Evolutionary conservation across 2,113 vertebrate species (phyloP).

Genomic region (Pandion haliaetus): DNA sequence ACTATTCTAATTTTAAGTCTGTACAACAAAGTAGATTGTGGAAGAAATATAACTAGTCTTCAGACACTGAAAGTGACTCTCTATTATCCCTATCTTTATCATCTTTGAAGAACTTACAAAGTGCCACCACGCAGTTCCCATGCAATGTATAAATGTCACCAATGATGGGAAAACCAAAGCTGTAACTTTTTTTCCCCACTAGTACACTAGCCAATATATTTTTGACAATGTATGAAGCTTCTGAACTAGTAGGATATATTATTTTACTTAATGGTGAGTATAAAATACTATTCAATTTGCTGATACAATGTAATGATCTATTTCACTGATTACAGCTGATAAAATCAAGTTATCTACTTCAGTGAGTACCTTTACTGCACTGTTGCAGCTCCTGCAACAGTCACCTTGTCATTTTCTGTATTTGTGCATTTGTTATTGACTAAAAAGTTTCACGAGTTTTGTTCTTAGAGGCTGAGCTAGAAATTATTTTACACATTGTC

Average conservation of each 20-base stretch:
- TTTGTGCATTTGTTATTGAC: not conserved
- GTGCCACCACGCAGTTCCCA: not conserved
- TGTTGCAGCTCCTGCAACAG: not conserved
- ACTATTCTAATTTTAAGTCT: not conserved
- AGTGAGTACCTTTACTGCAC: not conserved
- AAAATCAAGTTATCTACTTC: not conserved
- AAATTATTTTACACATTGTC: not conserved
- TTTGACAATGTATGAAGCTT: not conserved
- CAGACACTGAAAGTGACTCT: not conserved
- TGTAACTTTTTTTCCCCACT: not conserved
- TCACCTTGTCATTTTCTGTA: not conserved
- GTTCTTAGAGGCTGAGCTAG: not conserved
- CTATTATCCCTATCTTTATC: not conserved
- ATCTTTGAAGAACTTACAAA: not conserved
- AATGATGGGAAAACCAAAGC: not conserved
- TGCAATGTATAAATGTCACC: not conserved
- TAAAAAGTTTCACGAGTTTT: not conserved
- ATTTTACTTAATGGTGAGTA: not conserved
- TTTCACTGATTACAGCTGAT: not conserved
- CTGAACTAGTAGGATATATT: not conserved
- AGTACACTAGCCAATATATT: not conserved
- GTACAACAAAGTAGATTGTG: not conserved
- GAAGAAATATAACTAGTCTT: not conserved
- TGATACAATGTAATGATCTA: not conserved
- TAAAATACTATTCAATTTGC: not conserved